phyloP scores from a whole-genome alignment of 2,888 invertebrate genomes.

The Drosophila monieri region DNA sequence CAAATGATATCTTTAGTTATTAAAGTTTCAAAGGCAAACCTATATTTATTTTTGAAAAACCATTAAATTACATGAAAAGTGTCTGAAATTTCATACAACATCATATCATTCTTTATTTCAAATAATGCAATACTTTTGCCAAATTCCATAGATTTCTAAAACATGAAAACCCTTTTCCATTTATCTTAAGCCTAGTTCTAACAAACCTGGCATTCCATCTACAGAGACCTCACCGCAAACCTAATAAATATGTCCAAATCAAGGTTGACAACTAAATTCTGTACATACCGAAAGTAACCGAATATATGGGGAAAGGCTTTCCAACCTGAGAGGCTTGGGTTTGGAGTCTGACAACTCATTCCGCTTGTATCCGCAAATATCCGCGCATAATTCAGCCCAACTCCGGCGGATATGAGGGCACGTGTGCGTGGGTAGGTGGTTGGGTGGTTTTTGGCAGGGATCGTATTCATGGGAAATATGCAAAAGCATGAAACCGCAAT shows the following conservation, averaged over 20 bases:
- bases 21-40: too few relatives aligned
- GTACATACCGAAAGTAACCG: slow-evolving; percentile 30
- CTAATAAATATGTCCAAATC: slow-evolving; percentile 21
- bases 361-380: slow-evolving; percentile 41
- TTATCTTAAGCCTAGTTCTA: not conserved
- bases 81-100: too few relatives aligned
- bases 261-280: slow-evolving; percentile 40
- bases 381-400: slow-evolving; percentile 66
- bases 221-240: slow-evolving; percentile 1
- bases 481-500: slow-evolving; percentile 54
- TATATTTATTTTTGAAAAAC: too few relatives aligned
- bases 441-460: slow-evolving; percentile 40
- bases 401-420: not conserved
- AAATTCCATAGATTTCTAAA: not conserved
- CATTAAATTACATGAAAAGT: too few relatives aligned
- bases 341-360: slow-evolving; percentile 54
- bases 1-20: too few relatives aligned
- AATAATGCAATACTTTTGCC: not conserved
- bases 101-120: not conserved
- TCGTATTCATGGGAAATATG: slow-evolving; percentile 75
- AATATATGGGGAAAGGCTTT: slow-evolving; percentile 36
- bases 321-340: slow-evolving; percentile 35
- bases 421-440: not conserved
- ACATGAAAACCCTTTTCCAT: not conserved
- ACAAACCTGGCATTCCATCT: not conserved